Conservation (phyloP, 2,797 vertebrate genomes). For the Hippopotamyrus pictus region DNA sequence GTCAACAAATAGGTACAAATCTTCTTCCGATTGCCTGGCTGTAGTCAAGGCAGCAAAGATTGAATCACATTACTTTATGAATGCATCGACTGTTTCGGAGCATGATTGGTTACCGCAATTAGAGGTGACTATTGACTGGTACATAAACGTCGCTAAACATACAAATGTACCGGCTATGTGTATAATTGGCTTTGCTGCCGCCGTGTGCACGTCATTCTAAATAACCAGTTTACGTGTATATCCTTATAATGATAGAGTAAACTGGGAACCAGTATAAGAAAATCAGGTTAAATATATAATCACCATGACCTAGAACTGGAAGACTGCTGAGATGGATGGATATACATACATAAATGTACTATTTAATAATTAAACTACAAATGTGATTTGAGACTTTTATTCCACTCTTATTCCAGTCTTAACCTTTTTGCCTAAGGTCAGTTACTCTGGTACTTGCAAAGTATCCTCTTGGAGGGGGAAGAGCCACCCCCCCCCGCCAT, state of each 20-base stretch:
- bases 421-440: not conserved
- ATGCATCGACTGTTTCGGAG: not conserved
- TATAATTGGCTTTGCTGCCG: not conserved
- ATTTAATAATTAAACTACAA: not conserved
- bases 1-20: not conserved
- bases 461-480: not conserved
- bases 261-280: not conserved
- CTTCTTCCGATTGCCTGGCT: not conserved
- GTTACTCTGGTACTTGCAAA: not conserved
- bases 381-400: not conserved
- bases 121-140: slow-evolving; percentile 3
- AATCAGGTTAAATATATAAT: not conserved
- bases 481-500: not conserved
- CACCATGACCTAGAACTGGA: not conserved
- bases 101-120: not conserved
- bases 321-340: not conserved
- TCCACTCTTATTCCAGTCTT: not conserved
- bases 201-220: not conserved
- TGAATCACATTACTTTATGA: not conserved
- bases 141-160: not conserved
- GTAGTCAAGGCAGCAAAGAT: not conserved
- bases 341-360: not conserved
- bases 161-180: not conserved
- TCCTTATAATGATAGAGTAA: not conserved
- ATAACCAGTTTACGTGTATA: not conserved